Conservation (phyloP, 2,797 vertebrate genomes). For the Margarornis squamiger region DNA sequence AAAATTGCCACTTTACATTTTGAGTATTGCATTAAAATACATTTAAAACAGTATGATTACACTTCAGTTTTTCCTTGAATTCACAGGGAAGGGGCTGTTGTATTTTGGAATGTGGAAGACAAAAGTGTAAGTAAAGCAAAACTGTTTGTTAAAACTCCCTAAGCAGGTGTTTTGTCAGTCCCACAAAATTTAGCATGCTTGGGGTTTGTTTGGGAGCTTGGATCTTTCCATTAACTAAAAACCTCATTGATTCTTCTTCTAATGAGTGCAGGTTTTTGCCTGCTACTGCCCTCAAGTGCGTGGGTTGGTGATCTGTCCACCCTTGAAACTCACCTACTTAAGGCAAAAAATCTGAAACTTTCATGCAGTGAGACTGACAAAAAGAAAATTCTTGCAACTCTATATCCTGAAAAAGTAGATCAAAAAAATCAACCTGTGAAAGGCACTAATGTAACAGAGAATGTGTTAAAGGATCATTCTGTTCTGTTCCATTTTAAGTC, state of each 20-base stretch:
- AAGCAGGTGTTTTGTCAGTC: neutral
- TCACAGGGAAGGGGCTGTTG: slow-evolving; percentile 92
- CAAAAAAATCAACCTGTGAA: neutral
- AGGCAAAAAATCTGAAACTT: neutral
- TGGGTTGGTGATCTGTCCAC: neutral
- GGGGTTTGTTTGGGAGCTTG: neutral
- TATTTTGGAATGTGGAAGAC: slow-evolving; percentile 98
- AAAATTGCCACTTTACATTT: neutral
- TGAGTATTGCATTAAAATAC: neutral
- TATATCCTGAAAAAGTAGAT: neutral
- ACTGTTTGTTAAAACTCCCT: neutral
- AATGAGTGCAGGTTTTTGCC: neutral
- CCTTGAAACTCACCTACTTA: neutral
- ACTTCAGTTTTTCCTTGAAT: slow-evolving; percentile 42
- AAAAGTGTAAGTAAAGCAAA: slow-evolving; percentile 85
- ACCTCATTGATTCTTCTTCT: neutral
- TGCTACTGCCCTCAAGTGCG: neutral
- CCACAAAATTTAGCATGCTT: neutral
- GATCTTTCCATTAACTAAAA: neutral
- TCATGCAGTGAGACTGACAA: neutral
- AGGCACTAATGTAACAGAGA: neutral
- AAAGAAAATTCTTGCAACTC: neutral
- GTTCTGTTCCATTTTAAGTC: neutral
- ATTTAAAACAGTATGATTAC: slow-evolving; percentile 1
- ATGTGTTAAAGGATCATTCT: neutral